phyloP scores from a whole-genome alignment of 2,888 invertebrate species.

The Halictus ligatus region DNA sequence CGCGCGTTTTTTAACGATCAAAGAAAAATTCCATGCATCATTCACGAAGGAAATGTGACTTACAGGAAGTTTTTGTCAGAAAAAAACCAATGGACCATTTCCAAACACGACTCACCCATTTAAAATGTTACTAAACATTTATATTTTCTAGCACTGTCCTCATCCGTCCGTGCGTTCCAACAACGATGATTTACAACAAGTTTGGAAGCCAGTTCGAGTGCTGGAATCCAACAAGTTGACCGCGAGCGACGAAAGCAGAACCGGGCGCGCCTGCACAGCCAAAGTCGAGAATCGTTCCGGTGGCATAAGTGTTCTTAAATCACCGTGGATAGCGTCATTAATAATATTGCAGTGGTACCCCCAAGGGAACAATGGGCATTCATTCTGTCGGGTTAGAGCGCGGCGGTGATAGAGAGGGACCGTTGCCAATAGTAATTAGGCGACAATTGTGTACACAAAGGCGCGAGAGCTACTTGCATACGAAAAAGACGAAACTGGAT shows the following conservation, averaged over 20 bases:
- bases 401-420: neutral
- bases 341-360: neutral
- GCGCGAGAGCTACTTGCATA: conserved; percentile 26
- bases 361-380: neutral
- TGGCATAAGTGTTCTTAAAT: neutral
- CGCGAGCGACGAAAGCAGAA: neutral
- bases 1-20: neutral
- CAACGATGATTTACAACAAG: neutral
- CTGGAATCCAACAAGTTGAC: neutral
- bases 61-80: neutral
- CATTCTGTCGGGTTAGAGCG: neutral
- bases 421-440: conserved; percentile 13
- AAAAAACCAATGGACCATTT: too few relatives aligned
- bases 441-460: conserved; percentile 38
- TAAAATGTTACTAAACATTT: too few relatives aligned
- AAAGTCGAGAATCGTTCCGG: neutral
- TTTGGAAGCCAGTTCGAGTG: neutral
- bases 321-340: neutral
- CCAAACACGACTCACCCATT: too few relatives aligned
- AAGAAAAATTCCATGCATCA: neutral
- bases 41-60: neutral
- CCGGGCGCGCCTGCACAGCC: neutral
- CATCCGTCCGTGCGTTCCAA: neutral
- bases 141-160: neutral
- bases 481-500: neutral